These are phyloP conservation scores for Oxyruncus cristatus DNA, from an alignment of 2,113 vertebrate genomes.

Conservation along the genomic window DNA sequence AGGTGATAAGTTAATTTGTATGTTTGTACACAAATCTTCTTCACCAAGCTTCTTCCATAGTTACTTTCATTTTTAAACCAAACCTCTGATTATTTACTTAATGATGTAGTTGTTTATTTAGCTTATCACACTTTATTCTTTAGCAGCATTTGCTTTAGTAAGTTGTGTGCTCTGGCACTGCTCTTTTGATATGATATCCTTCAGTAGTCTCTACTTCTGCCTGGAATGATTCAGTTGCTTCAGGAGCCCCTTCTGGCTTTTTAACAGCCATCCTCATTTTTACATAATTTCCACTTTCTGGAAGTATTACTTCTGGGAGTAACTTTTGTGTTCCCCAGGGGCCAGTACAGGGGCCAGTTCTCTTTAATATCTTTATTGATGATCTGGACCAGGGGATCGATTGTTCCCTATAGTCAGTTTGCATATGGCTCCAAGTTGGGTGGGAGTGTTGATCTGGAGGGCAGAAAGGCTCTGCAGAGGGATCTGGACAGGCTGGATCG, in stretches of 20 bases:
- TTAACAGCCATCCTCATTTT: not conserved
- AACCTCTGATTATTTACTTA: not conserved
- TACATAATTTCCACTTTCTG: not conserved
- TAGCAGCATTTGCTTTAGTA: not conserved
- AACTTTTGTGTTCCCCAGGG: not conserved
- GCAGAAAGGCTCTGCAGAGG: not conserved
- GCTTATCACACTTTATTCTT: not conserved
- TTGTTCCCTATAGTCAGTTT: not conserved
- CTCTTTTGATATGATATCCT: accelerated
- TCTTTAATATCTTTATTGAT: not conserved
- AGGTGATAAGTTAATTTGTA: not conserved
- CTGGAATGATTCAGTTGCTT: not conserved
- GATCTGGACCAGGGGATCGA: not conserved
- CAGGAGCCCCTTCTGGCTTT: not conserved
- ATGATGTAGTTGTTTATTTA: not conserved
- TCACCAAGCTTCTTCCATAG: not conserved
- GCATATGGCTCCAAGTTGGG: not conserved
- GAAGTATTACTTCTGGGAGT: not conserved
- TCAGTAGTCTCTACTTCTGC: not conserved
- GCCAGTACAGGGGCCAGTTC: not conserved
- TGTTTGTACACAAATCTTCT: not conserved
- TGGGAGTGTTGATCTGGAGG: not conserved
- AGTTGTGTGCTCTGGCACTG: not conserved
- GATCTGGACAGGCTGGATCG: not conserved
- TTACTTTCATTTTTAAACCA: not conserved